Evolutionary conservation across 2,888 invertebrate species (phyloP).

Genomic region (Lysandra bellargus): DNA sequence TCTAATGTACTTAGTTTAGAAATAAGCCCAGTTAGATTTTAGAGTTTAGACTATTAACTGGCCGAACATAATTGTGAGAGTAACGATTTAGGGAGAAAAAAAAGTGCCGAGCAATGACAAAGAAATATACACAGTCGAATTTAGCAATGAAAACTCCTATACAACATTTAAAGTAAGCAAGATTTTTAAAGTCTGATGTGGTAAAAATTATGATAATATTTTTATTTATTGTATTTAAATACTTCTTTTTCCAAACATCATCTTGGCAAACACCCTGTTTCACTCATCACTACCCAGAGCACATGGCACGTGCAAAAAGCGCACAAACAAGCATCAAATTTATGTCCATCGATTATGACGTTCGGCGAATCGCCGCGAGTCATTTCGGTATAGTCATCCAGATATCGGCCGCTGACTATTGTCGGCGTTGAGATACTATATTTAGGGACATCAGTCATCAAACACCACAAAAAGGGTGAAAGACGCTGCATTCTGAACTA

Average conservation of each 20-base stretch:
- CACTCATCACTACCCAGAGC: neutral
- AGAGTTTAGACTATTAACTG: neutral
- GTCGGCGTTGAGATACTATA: neutral
- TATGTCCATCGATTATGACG: neutral
- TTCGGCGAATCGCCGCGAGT: constrained; percentile 12
- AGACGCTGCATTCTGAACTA: neutral
- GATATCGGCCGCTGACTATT: constrained; percentile 6
- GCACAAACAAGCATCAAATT: constrained; percentile 21
- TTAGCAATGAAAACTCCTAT: too few species aligned
- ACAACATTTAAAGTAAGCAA: too few species aligned
- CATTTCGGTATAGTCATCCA: constrained; percentile 18
- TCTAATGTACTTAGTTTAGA: neutral
- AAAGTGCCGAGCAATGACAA: too few species aligned
- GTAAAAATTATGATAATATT: too few species aligned
- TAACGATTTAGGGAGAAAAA: too few species aligned
- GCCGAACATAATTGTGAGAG: too few species aligned
- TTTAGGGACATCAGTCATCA: neutral
- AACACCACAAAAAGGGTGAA: neutral
- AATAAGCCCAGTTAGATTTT: neutral
- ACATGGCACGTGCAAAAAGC: neutral
- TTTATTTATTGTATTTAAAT: too few species aligned
- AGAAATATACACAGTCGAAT: too few species aligned
- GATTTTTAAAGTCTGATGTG: too few species aligned
- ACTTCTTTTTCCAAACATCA: neutral
- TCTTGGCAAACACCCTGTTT: neutral